These are phyloP conservation scores for Agrochola lychnidis DNA, from an alignment of 2,888 invertebrate genomes.

Conservation along the genomic window DNA sequence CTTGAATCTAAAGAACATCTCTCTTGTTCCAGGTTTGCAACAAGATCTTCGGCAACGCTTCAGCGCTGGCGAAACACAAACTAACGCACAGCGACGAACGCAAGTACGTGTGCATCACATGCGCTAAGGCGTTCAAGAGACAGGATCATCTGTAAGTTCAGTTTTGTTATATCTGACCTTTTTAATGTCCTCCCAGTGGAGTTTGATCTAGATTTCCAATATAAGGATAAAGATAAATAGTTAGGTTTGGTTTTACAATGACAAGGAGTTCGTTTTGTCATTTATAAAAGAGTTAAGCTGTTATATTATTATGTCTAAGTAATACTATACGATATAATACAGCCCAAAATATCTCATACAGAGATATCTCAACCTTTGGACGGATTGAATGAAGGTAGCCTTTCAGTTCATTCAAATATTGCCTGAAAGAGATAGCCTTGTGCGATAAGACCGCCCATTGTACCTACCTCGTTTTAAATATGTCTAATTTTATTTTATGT, in stretches of 20 bases:
- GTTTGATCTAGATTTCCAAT: too few relatives aligned
- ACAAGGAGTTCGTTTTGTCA: neutral
- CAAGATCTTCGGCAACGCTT: constrained; percentile 99
- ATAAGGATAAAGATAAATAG: neutral
- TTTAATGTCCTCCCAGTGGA: neutral
- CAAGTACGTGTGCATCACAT: constrained; percentile 98
- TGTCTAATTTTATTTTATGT: too few relatives aligned
- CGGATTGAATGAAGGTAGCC: too few relatives aligned
- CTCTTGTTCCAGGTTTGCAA: constrained; percentile 95
- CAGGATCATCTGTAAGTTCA: constrained; percentile 99
- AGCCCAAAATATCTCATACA: too few relatives aligned
- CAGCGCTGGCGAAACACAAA: constrained; percentile 98
- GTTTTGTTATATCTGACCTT: neutral
- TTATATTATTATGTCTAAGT: too few relatives aligned
- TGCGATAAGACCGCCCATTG: too few relatives aligned
- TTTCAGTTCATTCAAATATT: too few relatives aligned
- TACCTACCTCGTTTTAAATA: too few relatives aligned
- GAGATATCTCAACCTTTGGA: too few relatives aligned
- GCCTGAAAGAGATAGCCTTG: too few relatives aligned
- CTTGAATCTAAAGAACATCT: neutral
- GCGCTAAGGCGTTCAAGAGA: constrained; percentile 99
- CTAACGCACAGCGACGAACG: constrained; percentile 99
- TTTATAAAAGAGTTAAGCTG: too few relatives aligned
- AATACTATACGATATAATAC: too few relatives aligned
- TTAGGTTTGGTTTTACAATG: neutral